Percentiles rank a stretch among this genome's conserved stretches.
Conservation (phyloP, 2,888 invertebrate genomes). For the Anthophora plumipes region DNA sequence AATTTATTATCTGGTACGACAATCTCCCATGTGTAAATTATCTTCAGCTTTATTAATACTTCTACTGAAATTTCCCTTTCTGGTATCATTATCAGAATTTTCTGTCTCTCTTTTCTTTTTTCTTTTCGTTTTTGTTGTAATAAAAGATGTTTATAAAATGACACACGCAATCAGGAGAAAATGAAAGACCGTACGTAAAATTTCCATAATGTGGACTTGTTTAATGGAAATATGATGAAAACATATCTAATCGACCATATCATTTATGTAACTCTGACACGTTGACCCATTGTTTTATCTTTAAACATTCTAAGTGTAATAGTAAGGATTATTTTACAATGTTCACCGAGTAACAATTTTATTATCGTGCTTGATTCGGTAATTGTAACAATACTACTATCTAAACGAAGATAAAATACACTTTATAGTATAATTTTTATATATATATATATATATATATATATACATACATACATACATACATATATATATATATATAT, state of each 20-base stretch:
- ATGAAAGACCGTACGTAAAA: neutral
- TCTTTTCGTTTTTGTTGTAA: neutral
- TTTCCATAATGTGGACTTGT: neutral
- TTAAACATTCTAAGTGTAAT: constrained; percentile 2
- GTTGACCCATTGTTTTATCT: constrained; percentile 18
- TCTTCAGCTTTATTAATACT: neutral
- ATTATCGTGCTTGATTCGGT: neutral
- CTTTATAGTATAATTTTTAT: neutral
- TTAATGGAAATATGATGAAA: constrained; percentile 4
- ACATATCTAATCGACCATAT: constrained; percentile 16
- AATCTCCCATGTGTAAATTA: neutral
- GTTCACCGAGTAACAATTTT: neutral
- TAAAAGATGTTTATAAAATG: neutral
- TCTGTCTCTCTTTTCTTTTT: too few relatives aligned
- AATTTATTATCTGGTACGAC: neutral
- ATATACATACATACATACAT: too few relatives aligned
- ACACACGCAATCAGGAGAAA: neutral
- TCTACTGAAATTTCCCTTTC: neutral
- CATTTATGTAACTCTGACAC: constrained; percentile 22
- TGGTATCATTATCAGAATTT: neutral
- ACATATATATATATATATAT: too few relatives aligned
- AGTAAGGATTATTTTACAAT: neutral
- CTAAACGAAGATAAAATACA: neutral
- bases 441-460: too few relatives aligned
- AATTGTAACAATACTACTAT: neutral